Evolutionary conservation across 2,888 invertebrate genomes (phyloP).

Genomic region (Tipula unca): DNA sequence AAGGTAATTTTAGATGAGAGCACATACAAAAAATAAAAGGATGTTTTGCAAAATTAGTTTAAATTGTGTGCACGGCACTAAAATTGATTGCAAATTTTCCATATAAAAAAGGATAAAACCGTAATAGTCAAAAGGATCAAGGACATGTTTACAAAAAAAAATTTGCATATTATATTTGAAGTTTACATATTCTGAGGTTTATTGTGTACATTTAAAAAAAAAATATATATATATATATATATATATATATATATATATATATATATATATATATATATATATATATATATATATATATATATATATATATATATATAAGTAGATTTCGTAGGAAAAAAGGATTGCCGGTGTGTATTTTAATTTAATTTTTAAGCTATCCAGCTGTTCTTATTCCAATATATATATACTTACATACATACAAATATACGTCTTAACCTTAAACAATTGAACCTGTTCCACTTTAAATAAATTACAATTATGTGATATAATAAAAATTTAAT

Average conservation of each 20-base stretch:
- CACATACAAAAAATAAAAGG: neutral
- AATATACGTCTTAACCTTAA: neutral
- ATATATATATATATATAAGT: too few species aligned
- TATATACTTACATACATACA: neutral
- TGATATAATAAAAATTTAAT: neutral
- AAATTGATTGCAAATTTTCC: neutral
- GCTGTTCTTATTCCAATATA: neutral
- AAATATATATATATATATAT: too few species aligned
- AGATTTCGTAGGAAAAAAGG: neutral
- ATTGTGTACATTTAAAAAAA: neutral
- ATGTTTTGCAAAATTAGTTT: neutral
- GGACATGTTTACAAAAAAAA: neutral
- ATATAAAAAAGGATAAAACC: neutral
- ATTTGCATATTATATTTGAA: neutral
- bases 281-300: too few species aligned
- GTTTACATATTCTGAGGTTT: neutral
- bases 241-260: too few species aligned
- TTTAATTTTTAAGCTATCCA: neutral
- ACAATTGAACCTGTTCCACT: neutral
- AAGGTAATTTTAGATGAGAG: neutral
- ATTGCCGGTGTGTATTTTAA: neutral
- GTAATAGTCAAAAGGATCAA: neutral
- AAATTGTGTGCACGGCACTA: neutral
- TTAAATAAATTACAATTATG: constrained; percentile 14
- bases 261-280: too few species aligned